Base-by-base conservation (phyloP, 2,888 invertebrate genomes). In the Cremastinae sp. region DNA sequence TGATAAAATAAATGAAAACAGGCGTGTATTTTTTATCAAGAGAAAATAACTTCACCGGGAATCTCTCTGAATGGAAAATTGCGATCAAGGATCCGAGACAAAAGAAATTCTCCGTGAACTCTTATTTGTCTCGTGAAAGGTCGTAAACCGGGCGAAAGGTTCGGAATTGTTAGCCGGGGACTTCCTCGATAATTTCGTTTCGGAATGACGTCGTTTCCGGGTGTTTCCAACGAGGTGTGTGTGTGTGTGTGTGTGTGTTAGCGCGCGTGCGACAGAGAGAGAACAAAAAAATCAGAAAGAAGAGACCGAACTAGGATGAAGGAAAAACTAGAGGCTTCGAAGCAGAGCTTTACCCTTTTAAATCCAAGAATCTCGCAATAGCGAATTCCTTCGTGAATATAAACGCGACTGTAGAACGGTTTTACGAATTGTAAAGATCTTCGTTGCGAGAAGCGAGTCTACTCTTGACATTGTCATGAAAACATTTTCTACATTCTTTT, bases 381-480 rank as follows among this genome's bases (percentile, higher is more conserved):
- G 83, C 82, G 81, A 87, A 88, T 87, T 88, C 85, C 84, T 80
- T 75, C 74, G 75, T 75, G 82, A 84, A 85, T 86, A 85, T 83
- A 85, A 87, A 81, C 81, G 80, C 78, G 59, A 65, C 70, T 62
- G 53, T 72, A 72, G 28, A 82, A 82, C 77, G 77, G 80, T 79
- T 82, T 80, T 80, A 81, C 81, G 80, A 80, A 85, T 82, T 83
- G 83, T 83, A 79, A 76, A 73, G 74, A 49, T 47, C 58, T 70
- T 51, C 51, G 22, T 20, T n/a, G 39, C 41, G 41, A 47, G 20
- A 41, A 16, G 20, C 47, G n/a, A 41, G 14, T 12, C 18, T 47
- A 14, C 20, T 41, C 9, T 14, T 7, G 14, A 41, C 7, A 20
- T 16, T 37, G 28, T 16, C 37, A 8, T 10, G n/a, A 8, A 12